These are phyloP conservation scores for Eutrigla gurnardus DNA, from an alignment of 2,797 vertebrate species.

Conservation along the genomic window DNA sequence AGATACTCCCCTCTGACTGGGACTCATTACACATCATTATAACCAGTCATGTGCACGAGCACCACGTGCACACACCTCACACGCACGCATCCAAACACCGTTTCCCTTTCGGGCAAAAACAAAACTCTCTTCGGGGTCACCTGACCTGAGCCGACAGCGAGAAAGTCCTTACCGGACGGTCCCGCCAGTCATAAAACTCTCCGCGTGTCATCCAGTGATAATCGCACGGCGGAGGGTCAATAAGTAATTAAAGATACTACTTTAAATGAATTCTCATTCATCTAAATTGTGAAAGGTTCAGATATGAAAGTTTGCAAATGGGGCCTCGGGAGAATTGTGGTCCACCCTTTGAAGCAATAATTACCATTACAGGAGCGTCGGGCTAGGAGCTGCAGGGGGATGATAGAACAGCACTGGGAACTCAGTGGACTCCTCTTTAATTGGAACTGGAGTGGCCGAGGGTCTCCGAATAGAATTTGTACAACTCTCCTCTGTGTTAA, in stretches of 20 bases:
- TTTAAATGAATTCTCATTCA: constrained; percentile 80
- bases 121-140: constrained; percentile 59
- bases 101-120: constrained; percentile 68
- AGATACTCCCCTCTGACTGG: constrained; percentile 85
- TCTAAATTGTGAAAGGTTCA: constrained; percentile 78
- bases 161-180: constrained; percentile 33
- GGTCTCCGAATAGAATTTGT: constrained; percentile 49
- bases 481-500: constrained; percentile 31
- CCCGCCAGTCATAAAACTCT: constrained; percentile 24
- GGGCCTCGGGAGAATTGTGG: constrained; percentile 72
- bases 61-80: constrained; percentile 10
- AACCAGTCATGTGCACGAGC: constrained; percentile 47
- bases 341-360: constrained; percentile 84
- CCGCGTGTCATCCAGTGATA: constrained; percentile 49
- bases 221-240: constrained; percentile 61
- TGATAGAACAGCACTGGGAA: constrained; percentile 65
- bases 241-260: constrained; percentile 82
- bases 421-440: constrained; percentile 69
- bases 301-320: constrained; percentile 81
- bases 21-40: constrained; percentile 88
- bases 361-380: constrained; percentile 70
- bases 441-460: constrained; percentile 68
- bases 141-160: constrained; percentile 41
- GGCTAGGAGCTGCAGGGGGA: constrained; percentile 62
- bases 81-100: constrained; percentile 57